Evolutionary conservation across 2,113 vertebrate genomes (phyloP).

Genomic region (Onychostruthus taczanowskii): DNA sequence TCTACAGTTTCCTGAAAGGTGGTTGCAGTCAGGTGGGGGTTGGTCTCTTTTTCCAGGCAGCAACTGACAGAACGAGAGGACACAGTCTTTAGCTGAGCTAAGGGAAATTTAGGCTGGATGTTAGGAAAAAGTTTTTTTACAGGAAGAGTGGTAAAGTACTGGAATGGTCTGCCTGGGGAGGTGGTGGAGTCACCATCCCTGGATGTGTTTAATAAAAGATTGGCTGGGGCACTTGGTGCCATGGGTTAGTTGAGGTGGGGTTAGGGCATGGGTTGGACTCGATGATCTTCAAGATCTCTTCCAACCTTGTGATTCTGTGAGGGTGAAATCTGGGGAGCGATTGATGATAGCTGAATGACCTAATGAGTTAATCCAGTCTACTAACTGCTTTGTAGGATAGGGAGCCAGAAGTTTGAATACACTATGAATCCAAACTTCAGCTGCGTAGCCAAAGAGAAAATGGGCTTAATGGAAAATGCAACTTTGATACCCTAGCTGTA

Average conservation of each 20-base stretch:
- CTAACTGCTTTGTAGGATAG: neutral
- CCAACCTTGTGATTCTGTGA: neutral
- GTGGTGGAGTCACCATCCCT: too few relatives aligned
- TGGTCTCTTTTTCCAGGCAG: neutral
- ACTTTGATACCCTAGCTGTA: neutral
- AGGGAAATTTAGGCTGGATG: neutral
- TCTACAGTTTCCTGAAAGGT: neutral
- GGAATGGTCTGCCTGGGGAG: too few relatives aligned
- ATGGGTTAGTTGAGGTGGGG: neutral
- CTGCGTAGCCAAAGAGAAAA: neutral
- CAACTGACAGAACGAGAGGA: neutral
- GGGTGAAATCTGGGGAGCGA: neutral
- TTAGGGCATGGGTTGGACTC: neutral
- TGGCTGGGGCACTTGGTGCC: rapidly evolving
- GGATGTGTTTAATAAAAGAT: neutral
- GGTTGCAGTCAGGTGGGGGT: rapidly evolving
- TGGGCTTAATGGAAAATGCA: neutral
- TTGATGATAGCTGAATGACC: neutral
- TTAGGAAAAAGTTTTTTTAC: neutral
- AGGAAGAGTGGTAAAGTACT: neutral
- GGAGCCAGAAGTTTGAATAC: neutral
- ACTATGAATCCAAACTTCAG: neutral
- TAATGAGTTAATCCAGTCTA: neutral
- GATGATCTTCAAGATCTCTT: neutral
- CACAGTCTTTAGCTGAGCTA: neutral